phyloP scores from a whole-genome alignment of 2,888 invertebrate genomes.

The Acleris cristana region DNA sequence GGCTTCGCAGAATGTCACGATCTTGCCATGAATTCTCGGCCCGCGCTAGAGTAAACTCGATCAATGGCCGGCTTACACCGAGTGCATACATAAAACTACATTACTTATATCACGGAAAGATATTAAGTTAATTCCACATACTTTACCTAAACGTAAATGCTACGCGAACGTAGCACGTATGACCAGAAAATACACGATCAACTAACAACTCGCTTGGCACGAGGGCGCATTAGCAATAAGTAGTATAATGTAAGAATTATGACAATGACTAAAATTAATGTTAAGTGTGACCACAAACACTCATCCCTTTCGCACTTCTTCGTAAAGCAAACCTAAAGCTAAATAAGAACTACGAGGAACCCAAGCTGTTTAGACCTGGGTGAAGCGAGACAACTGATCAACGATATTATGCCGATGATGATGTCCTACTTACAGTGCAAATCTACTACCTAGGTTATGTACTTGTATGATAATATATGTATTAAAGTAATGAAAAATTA shows the following conservation, averaged over 20 bases:
- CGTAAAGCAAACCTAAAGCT: conserved; percentile 69
- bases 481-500: conserved; percentile 61
- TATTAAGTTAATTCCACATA: conserved; percentile 61
- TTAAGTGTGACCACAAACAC: conserved; percentile 74
- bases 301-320: conserved; percentile 70
- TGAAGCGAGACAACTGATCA: conserved; percentile 62
- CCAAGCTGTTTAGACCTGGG: conserved; percentile 64
- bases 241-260: conserved; percentile 60
- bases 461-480: conserved; percentile 61
- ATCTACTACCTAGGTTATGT: conserved; percentile 59
- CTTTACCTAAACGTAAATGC: conserved; percentile 56
- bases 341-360: conserved; percentile 71
- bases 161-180: conserved; percentile 66
- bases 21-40: background rate
- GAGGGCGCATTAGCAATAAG: conserved; percentile 60
- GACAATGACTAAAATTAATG: conserved; percentile 68
- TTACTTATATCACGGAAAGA: conserved; percentile 54
- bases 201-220: conserved; percentile 64
- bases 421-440: conserved; percentile 60
- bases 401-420: conserved; percentile 66
- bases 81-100: conserved; percentile 54
- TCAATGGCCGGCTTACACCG: conserved; percentile 43
- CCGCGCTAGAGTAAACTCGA: conserved; percentile 24
- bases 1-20: conserved; percentile 17
- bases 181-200: conserved; percentile 82